Evolutionary conservation across 2,113 vertebrate genomes (phyloP).

Genomic region (Dipodomys stephensi): DNA sequence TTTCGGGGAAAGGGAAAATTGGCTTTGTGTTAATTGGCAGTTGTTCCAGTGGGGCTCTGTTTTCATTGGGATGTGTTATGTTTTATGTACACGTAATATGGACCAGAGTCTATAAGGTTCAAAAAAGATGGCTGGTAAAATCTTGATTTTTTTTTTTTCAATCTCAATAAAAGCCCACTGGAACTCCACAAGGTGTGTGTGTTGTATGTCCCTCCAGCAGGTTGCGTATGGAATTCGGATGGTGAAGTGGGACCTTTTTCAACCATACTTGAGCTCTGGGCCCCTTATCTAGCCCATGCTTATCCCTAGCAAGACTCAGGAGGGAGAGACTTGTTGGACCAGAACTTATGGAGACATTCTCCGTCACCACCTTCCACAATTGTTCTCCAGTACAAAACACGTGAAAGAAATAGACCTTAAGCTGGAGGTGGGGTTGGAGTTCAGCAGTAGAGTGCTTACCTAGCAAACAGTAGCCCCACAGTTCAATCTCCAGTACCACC

Average conservation of each 20-base stretch:
- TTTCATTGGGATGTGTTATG: constrained; percentile 83
- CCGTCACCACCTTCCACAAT: too few species aligned
- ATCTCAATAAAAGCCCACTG: constrained; percentile 92
- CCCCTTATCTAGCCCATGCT: too few species aligned
- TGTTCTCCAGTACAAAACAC: too few species aligned
- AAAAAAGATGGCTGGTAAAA: constrained; percentile 84
- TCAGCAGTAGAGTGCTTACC: too few species aligned
- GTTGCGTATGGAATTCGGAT: not conserved
- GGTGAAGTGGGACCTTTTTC: not conserved
- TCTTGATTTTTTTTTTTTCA: constrained; percentile 86
- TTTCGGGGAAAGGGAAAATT: constrained; percentile 82
- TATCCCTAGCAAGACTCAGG: too few species aligned
- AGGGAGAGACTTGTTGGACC: too few species aligned
- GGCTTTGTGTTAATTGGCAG: constrained; percentile 86
- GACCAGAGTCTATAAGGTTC: constrained; percentile 77
- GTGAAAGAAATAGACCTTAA: too few species aligned
- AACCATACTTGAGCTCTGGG: not conserved
- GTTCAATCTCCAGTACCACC: too few species aligned
- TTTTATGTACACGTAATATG: constrained; percentile 66
- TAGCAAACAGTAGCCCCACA: too few species aligned
- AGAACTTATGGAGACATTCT: too few species aligned
- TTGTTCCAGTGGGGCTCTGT: constrained; percentile 86
- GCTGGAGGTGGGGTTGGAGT: too few species aligned
- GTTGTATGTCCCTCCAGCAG: not conserved
- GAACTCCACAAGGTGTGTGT: constrained; percentile 78